A percentile compares a stretch with the other conserved stretches of the same genome.
phyloP scores from a whole-genome alignment of 2,113 vertebrate genomes.

The Otocyon megalotis region DNA sequence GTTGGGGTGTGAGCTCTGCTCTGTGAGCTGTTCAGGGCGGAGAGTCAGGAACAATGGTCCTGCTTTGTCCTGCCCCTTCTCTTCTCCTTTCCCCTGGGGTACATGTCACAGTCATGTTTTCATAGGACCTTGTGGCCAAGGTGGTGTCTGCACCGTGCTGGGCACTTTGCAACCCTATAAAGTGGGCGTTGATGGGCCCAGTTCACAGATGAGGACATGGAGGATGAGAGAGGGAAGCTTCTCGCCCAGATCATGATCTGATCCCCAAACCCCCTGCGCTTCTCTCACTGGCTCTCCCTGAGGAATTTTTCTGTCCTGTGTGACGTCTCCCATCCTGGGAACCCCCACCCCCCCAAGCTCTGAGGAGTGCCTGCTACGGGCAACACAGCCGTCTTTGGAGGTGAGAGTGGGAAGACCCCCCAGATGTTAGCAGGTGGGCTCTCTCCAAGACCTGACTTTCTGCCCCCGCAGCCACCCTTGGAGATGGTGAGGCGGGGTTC shows the following conservation, averaged over 20 bases:
- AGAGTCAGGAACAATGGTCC: not conserved
- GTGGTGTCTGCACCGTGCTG: not conserved
- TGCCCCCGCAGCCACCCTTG: not conserved
- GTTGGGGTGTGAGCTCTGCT: not conserved
- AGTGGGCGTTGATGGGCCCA: not conserved
- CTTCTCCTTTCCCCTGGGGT: not conserved
- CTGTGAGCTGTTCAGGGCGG: not conserved
- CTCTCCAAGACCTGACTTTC: not conserved
- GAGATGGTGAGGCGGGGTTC: not conserved
- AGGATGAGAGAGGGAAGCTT: not conserved
- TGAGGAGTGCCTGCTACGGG: not conserved
- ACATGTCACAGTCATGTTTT: rapidly evolving
- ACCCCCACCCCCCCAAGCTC: not conserved
- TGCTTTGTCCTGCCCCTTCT: not conserved
- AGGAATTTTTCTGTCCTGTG: not conserved
- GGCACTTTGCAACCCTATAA: not conserved
- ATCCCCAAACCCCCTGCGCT: not conserved
- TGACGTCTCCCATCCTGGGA: not conserved
- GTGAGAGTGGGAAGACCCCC: not conserved
- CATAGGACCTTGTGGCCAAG: not conserved
- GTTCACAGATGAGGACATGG: not conserved
- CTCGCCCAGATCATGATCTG: not conserved
- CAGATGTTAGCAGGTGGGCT: not conserved
- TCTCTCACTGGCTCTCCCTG: not conserved
- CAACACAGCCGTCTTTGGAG: not conserved